Conservation (phyloP, 2,797 vertebrate species). For the Toxotes lorentzi region DNA sequence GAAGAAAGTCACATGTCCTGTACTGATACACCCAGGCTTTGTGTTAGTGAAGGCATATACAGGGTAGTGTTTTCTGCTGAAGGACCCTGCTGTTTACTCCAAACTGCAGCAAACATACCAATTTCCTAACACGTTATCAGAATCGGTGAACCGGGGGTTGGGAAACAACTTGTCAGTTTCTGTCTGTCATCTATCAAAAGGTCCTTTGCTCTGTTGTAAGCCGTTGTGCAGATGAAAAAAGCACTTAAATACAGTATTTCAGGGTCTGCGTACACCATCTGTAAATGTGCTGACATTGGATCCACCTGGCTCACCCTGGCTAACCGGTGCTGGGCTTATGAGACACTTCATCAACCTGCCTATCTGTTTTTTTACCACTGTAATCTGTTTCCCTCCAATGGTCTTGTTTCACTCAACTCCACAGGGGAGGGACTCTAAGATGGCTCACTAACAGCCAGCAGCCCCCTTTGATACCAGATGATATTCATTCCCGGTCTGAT, state of each 20-base stretch:
- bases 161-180: not conserved
- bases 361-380: constrained; percentile 53
- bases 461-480: constrained; percentile 58
- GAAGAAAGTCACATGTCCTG: not conserved
- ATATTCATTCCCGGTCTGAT: constrained; percentile 46
- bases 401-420: constrained; percentile 53
- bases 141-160: no score
- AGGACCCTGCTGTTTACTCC: not conserved
- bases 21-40: not conserved
- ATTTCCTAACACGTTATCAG: no score
- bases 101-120: no score
- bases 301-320: constrained; percentile 63
- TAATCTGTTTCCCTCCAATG: constrained; percentile 54
- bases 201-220: not conserved
- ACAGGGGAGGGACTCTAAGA: constrained; percentile 44
- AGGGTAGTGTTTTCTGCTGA: no score
- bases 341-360: constrained; percentile 79
- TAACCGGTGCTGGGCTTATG: constrained; percentile 67
- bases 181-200: not conserved
- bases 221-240: constrained; percentile 18
- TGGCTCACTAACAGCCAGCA: constrained; percentile 51
- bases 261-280: constrained; percentile 58
- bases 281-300: constrained; percentile 73
- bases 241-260: constrained; percentile 34
- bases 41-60: not conserved